Base-by-base conservation (phyloP, 2,888 invertebrate species). In the Campaea margaritaria region DNA sequence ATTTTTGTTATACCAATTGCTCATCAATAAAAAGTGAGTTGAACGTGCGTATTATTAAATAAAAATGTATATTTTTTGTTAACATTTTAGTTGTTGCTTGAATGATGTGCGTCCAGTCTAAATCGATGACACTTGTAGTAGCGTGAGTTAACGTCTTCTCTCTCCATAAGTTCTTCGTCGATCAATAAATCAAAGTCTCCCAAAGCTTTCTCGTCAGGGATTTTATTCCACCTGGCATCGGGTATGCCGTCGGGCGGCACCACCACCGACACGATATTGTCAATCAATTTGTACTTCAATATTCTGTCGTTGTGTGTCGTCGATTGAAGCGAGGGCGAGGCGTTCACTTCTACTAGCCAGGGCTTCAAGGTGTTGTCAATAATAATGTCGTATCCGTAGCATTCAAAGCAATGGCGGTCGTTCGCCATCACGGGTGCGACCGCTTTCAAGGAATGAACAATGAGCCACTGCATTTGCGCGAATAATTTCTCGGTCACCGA, bases 321-420 rank as follows among this genome's bases (percentile, higher is more conserved):
- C 0, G 98, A 97, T 10, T 98, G 97, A 47, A 99, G 86, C 0
- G 99, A 98, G 0, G 99, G 99, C 0, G 99, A 99, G 0, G 99
- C 98, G 83, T 99, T 99, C 8, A 97, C 97, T 91, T 98, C 98
- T 46, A 98, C 96, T 8, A 98, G 91, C 98, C 98, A 99, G 0
- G 99, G 99, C 83, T 99, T 99, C 27, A 99, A 87, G 73, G 95
- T 95, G 78, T 97, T 96, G 83, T 99, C 99, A 70, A 99, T 98
- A 69, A 99, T 99, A 46, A 99, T 98, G 79, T 99, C 99, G 79
- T 98, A 99, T 49, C 99, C 99, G 76, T 99, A 99, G 78, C 98
- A 98, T 86, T 98, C 98, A 78, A 97, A 98, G 80, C 97, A 98
- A 82, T 98, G 97, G 38, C 97, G 93, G 88, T 99, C 99, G 73